These are phyloP conservation scores for Gasterosteus nipponicus DNA, from an alignment of 2,113 vertebrate genomes.

Conservation along the genomic window DNA sequence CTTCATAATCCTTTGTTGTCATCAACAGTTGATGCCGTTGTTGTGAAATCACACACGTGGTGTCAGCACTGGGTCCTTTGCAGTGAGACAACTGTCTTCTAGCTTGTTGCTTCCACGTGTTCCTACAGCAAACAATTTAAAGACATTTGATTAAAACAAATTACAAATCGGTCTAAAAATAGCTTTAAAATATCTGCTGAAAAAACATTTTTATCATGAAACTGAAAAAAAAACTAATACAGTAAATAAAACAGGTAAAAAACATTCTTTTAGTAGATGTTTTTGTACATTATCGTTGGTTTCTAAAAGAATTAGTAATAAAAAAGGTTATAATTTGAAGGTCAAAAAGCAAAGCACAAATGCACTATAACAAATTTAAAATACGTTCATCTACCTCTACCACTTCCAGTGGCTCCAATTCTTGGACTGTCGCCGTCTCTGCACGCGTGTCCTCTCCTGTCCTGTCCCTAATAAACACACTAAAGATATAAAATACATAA, in stretches of 20 bases:
- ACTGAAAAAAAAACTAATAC: neutral
- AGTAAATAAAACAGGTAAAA: too few species aligned
- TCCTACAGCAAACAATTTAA: neutral
- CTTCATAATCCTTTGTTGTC: too few species aligned
- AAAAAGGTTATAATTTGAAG: too few species aligned
- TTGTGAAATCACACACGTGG: too few species aligned
- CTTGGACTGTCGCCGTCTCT: neutral
- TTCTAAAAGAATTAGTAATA: too few species aligned
- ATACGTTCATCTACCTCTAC: neutral
- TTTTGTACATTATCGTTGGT: too few species aligned
- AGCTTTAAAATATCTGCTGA: neutral
- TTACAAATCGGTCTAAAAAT: neutral
- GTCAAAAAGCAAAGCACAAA: too few species aligned
- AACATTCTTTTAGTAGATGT: too few species aligned
- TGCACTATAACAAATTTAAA: too few species aligned
- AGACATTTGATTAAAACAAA: neutral
- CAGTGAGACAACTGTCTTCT: neutral
- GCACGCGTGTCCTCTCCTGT: fast-evolving
- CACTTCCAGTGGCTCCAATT: too few species aligned
- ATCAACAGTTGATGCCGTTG: too few species aligned
- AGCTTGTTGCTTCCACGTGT: neutral
- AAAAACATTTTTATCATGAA: neutral
- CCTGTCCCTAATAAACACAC: neutral
- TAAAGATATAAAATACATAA: neutral
- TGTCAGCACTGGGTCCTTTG: neutral